Base-by-base conservation (phyloP, 2,797 vertebrate genomes). In the Sebastes diploproa region DNA sequence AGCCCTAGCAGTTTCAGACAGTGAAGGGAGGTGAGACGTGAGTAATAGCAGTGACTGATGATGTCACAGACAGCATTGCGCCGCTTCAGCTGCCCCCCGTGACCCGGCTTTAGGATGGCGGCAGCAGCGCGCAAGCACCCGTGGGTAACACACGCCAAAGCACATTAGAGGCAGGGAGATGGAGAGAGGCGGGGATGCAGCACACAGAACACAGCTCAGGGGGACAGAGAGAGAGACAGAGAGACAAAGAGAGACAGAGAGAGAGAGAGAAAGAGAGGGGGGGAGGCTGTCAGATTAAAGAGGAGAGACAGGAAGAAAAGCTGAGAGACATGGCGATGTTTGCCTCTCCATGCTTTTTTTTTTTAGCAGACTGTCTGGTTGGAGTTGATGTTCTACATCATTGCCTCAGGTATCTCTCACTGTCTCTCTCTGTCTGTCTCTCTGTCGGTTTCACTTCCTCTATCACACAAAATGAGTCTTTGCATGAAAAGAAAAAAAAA, bases 141-240 rank as follows among this genome's bases (percentile, higher is more conserved):
- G 87, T 89, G 91, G 92, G 91, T 92, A 91, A 90, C 86, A 80
- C 92, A 93, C 85, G 91, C 92, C 93, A 94, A 80, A 93, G 86
- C 90, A 84, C 84, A 94, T 94, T 93, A 94, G 85, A 90, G 88
- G 84, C 78, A 84, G 78, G 70, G 87, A 91, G 88, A 88, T 72
- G 81, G 87, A 89, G 90, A 78, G 83, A 89, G 84, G 84, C 75
- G 27, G 82, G 69, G 86, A 91, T 79, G 88, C 84, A 89, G 79
- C 83, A 85, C 72, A 91, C 81, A 86, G 89, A 92, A 92, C 82
- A 86, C 74, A 70, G 91, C 89, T 93, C 88, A 84, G 86, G 88
- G 91, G 88, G 86, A 94, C 75, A 67, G 83, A 88, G 82, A 76
- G 83, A 86, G 77, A 79, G 73, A 81, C 27, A 72, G 68, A 77